Evolutionary conservation across 2,797 vertebrate species (phyloP).

Genomic region (Sciurus carolinensis): DNA sequence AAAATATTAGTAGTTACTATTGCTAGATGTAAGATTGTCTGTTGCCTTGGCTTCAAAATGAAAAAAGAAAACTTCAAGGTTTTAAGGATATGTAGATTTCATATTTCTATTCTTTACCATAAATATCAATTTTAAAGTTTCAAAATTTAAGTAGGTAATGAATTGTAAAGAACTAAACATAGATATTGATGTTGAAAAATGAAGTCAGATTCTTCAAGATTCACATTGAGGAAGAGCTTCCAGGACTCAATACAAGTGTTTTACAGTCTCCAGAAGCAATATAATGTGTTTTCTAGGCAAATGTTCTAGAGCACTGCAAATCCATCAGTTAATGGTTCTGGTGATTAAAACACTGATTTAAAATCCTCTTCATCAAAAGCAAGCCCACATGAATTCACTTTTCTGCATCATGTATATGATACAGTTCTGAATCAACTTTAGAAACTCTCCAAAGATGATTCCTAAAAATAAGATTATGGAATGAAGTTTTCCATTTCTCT

Average conservation of each 20-base stretch:
- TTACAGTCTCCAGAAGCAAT: neutral
- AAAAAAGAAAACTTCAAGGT: neutral
- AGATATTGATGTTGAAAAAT: neutral
- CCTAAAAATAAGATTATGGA: neutral
- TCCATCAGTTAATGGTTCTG: neutral
- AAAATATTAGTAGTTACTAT: conserved; percentile 5
- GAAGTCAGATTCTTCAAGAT: neutral
- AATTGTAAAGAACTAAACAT: neutral
- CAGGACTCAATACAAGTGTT: neutral
- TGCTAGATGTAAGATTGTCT: neutral
- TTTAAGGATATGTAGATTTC: conserved; percentile 53
- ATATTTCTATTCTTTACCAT: neutral
- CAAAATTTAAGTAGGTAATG: neutral
- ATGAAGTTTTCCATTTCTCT: neutral
- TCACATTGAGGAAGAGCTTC: neutral
- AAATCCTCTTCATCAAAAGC: neutral
- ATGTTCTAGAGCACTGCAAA: neutral
- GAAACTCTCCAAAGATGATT: neutral
- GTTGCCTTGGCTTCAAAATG: conserved; percentile 36
- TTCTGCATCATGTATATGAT: neutral
- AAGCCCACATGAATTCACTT: neutral
- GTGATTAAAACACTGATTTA: neutral
- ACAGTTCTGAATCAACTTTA: neutral
- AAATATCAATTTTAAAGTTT: neutral
- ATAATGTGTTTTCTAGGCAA: neutral